Evolutionary conservation across 1,140 invertebrate genomes (phyloP).

Genomic region (Heliconius hermathena): DNA sequence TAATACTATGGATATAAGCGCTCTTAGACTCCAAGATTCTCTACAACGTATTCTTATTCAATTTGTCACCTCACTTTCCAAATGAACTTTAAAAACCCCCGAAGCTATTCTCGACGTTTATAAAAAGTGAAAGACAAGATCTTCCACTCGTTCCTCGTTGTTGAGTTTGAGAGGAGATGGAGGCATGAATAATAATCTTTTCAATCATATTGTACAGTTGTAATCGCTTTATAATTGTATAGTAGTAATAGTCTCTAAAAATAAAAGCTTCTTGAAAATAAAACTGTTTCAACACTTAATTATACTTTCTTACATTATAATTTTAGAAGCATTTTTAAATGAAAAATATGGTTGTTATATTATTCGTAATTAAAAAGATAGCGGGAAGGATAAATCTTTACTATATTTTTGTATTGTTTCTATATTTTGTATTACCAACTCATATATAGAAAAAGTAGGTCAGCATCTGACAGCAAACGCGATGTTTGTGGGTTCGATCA

Average conservation of each 20-base stretch:
- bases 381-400: too few species aligned
- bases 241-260: background rate
- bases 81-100: background rate
- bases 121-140: background rate
- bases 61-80: constrained; percentile 2
- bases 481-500: too few species aligned
- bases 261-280: background rate
- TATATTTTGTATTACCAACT: too few species aligned
- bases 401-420: too few species aligned
- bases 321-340: too few species aligned
- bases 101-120: constrained; percentile 2
- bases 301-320: too few species aligned
- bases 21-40: background rate
- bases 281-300: background rate
- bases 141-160: background rate
- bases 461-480: too few species aligned
- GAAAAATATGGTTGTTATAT: too few species aligned
- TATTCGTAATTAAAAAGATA: too few species aligned
- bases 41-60: background rate
- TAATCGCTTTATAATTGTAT: background rate
- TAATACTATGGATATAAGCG: background rate
- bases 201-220: background rate
- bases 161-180: background rate
- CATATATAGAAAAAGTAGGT: too few species aligned
- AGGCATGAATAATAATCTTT: background rate